Evolutionary conservation across 2,888 invertebrate species (phyloP).

Genomic region (Spicauda simplicius): DNA sequence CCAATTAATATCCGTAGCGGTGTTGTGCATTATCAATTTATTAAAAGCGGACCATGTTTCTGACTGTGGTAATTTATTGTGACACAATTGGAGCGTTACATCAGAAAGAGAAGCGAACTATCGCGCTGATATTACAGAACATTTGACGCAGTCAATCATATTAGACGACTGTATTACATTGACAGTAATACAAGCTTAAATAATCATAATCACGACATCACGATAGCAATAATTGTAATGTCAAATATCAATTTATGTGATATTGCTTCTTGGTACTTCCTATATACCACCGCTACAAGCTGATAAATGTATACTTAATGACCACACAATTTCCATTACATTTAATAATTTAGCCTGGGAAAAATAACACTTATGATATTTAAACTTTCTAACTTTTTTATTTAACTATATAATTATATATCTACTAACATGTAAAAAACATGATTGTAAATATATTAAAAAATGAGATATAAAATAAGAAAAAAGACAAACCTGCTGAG

Average conservation of each 20-base stretch:
- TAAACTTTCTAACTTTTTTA: no score
- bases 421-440: no score
- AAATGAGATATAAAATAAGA: no score
- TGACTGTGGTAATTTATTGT: constrained; percentile 14
- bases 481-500: no score
- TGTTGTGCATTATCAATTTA: constrained; percentile 9
- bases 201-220: neutral
- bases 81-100: constrained; percentile 29
- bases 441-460: no score
- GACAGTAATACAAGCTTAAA: neutral
- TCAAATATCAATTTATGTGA: neutral
- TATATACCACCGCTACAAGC: no score
- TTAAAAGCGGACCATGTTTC: constrained; percentile 10
- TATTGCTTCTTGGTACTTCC: no score
- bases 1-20: constrained; percentile 25
- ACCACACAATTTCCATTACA: no score
- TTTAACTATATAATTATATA: no score
- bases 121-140: neutral
- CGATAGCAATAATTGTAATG: neutral
- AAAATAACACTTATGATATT: no score
- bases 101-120: constrained; percentile 6
- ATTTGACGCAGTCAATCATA: neutral
- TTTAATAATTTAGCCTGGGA: no score
- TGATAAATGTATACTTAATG: no score
- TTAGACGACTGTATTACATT: neutral